These are phyloP conservation scores for Eurypyga helias DNA, from an alignment of 2,113 vertebrate species.

Conservation along the genomic window DNA sequence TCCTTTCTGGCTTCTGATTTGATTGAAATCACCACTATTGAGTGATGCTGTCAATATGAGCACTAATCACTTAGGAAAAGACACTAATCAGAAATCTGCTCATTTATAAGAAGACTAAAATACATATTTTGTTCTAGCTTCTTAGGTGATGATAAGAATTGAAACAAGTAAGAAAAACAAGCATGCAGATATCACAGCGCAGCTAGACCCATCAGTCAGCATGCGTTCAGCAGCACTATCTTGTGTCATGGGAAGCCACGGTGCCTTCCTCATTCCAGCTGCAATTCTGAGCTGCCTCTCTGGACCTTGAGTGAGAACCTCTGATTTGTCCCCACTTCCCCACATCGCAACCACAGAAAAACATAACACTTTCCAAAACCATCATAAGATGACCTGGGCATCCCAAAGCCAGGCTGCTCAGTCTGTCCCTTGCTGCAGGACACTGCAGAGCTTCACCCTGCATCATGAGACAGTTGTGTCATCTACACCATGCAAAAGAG, in stretches of 20 bases:
- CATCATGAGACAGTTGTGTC: too few species aligned
- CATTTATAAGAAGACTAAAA: not conserved
- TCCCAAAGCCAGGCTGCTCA: not conserved
- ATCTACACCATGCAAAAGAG: fast-evolving
- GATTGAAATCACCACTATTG: not conserved
- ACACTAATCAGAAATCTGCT: not conserved
- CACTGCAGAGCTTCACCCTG: not conserved
- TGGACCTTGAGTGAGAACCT: not conserved
- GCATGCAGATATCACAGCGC: not conserved
- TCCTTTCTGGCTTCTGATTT: not conserved
- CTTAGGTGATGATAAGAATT: not conserved
- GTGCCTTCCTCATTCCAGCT: not conserved
- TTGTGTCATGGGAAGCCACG: fast-evolving
- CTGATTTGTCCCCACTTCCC: too few species aligned
- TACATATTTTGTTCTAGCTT: not conserved
- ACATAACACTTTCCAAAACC: not conserved
- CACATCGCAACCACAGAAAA: not conserved
- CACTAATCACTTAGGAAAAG: not conserved
- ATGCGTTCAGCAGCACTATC: fast-evolving
- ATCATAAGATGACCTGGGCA: not conserved
- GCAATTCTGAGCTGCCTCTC: not conserved
- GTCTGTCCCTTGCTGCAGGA: not conserved
- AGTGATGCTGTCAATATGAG: not conserved
- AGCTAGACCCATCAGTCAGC: not conserved
- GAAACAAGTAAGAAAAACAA: not conserved